These are phyloP conservation scores for Cydia amplana DNA, from an alignment of 1,140 invertebrate species.

Conservation along the genomic window DNA sequence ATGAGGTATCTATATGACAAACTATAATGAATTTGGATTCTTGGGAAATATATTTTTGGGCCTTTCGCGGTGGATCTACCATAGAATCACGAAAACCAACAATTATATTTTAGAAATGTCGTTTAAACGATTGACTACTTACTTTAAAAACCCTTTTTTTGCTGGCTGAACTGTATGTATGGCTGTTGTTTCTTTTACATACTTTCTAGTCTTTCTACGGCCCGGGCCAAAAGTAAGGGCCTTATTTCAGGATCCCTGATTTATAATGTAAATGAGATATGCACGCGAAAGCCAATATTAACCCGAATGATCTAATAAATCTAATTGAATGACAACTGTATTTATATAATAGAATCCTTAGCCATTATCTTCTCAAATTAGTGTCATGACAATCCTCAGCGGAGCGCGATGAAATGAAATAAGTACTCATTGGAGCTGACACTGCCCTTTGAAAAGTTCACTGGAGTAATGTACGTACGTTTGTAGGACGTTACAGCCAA, in stretches of 20 bases:
- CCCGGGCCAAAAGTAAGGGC: no score
- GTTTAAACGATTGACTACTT: no score
- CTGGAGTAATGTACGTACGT: neutral
- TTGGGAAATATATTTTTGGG: no score
- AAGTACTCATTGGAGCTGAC: constrained; percentile 32
- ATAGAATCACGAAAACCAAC: no score
- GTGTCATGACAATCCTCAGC: constrained; percentile 12
- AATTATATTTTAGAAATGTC: no score
- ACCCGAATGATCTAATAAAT: neutral
- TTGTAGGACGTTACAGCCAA: neutral
- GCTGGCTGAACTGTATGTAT: no score
- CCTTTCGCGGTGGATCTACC: no score
- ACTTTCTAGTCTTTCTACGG: no score
- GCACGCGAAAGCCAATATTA: neutral
- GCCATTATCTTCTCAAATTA: constrained; percentile 31
- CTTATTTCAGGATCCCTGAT: neutral
- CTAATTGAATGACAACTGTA: constrained; percentile 20
- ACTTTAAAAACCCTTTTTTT: no score
- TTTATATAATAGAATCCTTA: constrained; percentile 12
- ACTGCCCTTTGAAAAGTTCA: constrained; percentile 17
- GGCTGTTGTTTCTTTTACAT: no score
- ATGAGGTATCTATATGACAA: no score
- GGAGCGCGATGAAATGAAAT: constrained; percentile 28
- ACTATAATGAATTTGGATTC: no score
- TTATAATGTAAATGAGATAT: neutral